Evolutionary conservation across 2,888 invertebrate genomes (phyloP).

Genomic region (Amaurobius ferox): DNA sequence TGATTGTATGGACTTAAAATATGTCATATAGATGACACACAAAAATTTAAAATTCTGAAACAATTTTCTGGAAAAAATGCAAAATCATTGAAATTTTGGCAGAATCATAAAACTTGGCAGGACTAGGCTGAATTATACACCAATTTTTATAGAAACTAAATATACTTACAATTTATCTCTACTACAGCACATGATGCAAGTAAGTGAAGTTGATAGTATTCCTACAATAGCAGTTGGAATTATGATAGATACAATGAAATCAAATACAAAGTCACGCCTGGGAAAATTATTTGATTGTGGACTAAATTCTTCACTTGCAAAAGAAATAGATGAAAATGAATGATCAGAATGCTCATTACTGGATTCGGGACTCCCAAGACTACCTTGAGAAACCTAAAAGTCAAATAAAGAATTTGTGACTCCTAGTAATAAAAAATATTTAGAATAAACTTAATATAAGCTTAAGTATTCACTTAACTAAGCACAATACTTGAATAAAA

Average conservation of each 20-base stretch:
- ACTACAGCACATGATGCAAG: constrained; percentile 65
- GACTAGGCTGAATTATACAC: no score
- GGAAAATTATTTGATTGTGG: constrained; percentile 50
- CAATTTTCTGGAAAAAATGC: no score
- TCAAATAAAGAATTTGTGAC: not conserved
- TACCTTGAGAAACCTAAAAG: constrained; percentile 22
- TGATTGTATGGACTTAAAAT: no score
- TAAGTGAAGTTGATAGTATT: constrained; percentile 45
- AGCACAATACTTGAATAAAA: no score
- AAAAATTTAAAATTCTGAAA: no score
- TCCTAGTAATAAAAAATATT: not conserved
- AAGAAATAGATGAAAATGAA: constrained; percentile 50
- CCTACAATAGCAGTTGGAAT: constrained; percentile 61
- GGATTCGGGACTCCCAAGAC: constrained; percentile 18
- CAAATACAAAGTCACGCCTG: constrained; percentile 60
- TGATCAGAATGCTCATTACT: constrained; percentile 52
- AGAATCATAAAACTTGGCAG: no score
- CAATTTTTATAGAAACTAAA: no score
- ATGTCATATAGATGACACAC: no score
- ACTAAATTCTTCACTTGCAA: constrained; percentile 59
- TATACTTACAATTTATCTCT: constrained; percentile 64
- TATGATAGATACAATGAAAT: constrained; percentile 68
- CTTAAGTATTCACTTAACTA: no score
- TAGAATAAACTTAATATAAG: not conserved
- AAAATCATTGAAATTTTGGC: no score